phyloP scores from a whole-genome alignment of 2,888 invertebrate genomes.

The Scelioninae gen. 2 region DNA sequence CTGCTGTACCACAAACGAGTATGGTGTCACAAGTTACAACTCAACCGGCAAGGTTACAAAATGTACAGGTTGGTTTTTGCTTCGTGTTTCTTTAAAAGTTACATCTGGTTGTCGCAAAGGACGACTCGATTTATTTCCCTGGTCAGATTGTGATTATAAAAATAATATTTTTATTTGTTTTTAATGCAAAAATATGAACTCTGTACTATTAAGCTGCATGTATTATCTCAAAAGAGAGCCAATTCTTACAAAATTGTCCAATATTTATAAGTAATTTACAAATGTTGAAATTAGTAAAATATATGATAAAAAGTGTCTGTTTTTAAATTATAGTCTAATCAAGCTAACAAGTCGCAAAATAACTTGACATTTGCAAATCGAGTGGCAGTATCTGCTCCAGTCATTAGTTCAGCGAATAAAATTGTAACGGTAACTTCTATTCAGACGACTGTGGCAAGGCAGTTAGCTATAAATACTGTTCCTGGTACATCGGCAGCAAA shows the following conservation, averaged over 20 bases:
- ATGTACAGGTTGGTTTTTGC: constrained; percentile 69
- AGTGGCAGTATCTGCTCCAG: constrained; percentile 71
- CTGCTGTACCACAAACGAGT: constrained; percentile 66
- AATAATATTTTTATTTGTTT: too few species aligned
- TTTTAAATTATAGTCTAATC: constrained; percentile 65
- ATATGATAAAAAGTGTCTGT: too few species aligned
- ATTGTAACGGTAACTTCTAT: constrained; percentile 69
- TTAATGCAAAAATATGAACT: too few species aligned
- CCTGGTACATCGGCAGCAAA: constrained; percentile 64
- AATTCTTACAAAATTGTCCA: too few species aligned
- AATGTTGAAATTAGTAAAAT: too few species aligned
- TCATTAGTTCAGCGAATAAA: constrained; percentile 70
- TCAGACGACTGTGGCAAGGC: constrained; percentile 69
- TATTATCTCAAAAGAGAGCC: too few species aligned
- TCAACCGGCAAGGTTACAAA: constrained; percentile 69
- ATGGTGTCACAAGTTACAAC: constrained; percentile 66
- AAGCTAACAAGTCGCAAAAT: constrained; percentile 68
- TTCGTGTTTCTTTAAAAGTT: too few species aligned
- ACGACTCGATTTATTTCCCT: too few species aligned
- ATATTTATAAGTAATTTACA: too few species aligned
- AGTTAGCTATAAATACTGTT: constrained; percentile 70
- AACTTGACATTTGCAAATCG: constrained; percentile 69
- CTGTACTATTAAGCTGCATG: too few species aligned
- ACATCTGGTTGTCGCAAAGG: too few species aligned
- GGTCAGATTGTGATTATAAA: too few species aligned